Evolutionary conservation across 1,140 invertebrate genomes (phyloP).

Genomic region (Lordiphosa mommai): DNA sequence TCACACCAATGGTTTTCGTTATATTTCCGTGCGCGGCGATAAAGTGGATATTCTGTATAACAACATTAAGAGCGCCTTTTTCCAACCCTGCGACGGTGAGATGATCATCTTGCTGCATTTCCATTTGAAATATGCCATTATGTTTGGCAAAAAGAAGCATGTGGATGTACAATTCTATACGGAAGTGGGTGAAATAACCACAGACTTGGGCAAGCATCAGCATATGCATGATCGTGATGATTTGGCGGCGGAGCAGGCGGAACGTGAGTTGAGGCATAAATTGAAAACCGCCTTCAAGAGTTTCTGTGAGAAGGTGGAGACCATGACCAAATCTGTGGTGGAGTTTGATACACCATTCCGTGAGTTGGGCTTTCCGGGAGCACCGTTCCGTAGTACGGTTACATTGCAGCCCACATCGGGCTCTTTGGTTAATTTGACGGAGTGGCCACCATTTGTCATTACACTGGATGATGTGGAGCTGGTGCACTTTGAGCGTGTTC

Average conservation of each 20-base stretch:
- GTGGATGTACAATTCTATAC: constrained; percentile 99
- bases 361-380: constrained; percentile 98
- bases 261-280: constrained; percentile 97
- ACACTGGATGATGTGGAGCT: constrained; percentile 98
- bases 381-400: constrained; percentile 97
- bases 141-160: constrained; percentile 99
- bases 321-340: constrained; percentile 97
- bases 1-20: constrained; percentile 98
- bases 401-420: constrained; percentile 98
- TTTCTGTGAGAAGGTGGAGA: constrained; percentile 98
- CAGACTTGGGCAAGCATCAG: constrained; percentile 99
- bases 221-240: constrained; percentile 99
- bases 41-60: constrained; percentile 99
- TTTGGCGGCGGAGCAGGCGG: constrained; percentile 98
- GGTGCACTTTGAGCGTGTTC: constrained; percentile 99
- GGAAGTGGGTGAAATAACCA: constrained; percentile 99
- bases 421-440: constrained; percentile 97
- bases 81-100: constrained; percentile 99
- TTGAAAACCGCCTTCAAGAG: constrained; percentile 98
- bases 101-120: constrained; percentile 99
- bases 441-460: constrained; percentile 99
- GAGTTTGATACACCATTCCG: constrained; percentile 99
- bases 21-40: constrained; percentile 98
- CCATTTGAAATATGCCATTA: constrained; percentile 98
- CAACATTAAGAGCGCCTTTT: constrained; percentile 99